These are phyloP conservation scores for Heliangelus exortis DNA, from an alignment of 2,797 vertebrate species.

Conservation along the genomic window DNA sequence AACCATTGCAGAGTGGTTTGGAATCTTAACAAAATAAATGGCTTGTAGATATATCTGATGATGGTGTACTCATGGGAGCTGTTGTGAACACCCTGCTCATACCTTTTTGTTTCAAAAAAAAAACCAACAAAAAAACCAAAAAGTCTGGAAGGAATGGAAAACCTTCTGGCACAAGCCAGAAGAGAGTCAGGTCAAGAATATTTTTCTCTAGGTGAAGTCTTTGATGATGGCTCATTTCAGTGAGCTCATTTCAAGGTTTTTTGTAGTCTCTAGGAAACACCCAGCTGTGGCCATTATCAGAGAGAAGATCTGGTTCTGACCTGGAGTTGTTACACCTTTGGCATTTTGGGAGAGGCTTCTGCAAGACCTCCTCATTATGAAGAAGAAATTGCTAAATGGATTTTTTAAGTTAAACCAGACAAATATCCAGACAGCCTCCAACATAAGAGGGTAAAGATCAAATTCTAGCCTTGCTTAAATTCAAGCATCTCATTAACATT, in stretches of 20 bases:
- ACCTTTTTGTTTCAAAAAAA: not conserved
- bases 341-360: not conserved
- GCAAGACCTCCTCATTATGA: not conserved
- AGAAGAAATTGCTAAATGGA: not conserved
- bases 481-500: slow-evolving; percentile 53
- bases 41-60: slow-evolving; percentile 34
- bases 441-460: slow-evolving; percentile 4
- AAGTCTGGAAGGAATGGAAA: not conserved
- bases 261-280: not conserved
- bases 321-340: not conserved
- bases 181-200: not conserved
- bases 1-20: not conserved
- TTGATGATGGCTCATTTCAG: not conserved
- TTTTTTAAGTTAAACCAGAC: slow-evolving; percentile 55
- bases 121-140: too few relatives aligned
- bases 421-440: slow-evolving; percentile 25
- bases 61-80: not conserved
- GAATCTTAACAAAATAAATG: slow-evolving; percentile 12
- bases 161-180: not conserved
- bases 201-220: not conserved
- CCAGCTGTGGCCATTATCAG: not conserved
- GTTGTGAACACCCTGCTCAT: not conserved
- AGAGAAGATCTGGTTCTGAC: not conserved
- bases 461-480: slow-evolving; percentile 35
- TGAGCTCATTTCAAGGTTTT: not conserved